Evolutionary conservation across 2,113 vertebrate species (phyloP).

Genomic region (Lasiurus cinereus): DNA sequence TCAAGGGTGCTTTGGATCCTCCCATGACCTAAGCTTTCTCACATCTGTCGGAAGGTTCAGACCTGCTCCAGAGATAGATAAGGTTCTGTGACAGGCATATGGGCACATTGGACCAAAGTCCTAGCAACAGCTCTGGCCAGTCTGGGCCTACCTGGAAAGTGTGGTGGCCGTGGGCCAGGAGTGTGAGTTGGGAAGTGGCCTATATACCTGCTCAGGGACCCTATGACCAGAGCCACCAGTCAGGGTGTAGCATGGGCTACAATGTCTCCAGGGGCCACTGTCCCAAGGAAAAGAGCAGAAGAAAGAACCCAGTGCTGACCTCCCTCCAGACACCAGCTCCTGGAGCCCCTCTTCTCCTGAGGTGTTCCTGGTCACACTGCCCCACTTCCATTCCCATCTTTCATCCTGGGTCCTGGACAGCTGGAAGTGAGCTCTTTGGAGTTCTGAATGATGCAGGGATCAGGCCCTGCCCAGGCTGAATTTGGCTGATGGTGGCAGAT

Average conservation of each 20-base stretch:
- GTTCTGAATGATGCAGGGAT: not conserved
- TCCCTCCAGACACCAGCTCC: not conserved
- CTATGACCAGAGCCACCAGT: not conserved
- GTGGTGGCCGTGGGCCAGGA: not conserved
- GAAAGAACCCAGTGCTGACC: not conserved
- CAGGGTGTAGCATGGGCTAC: not conserved
- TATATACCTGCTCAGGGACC: not conserved
- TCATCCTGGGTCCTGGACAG: not conserved
- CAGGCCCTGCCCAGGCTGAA: not conserved
- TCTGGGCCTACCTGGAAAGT: not conserved
- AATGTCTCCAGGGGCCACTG: not conserved
- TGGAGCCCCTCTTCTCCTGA: rapidly evolving
- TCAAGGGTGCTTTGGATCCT: not conserved
- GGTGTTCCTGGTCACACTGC: no score
- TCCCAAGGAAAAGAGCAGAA: not conserved
- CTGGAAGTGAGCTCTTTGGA: not conserved
- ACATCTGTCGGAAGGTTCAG: not conserved
- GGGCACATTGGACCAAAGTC: not conserved
- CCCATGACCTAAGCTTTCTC: not conserved
- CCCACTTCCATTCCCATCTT: not conserved
- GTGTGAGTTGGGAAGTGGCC: not conserved
- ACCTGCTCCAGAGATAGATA: not conserved
- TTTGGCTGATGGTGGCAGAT: not conserved
- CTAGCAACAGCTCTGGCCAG: not conserved
- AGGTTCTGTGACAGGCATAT: not conserved